phyloP scores from a whole-genome alignment of 2,888 invertebrate species.

The Athrips mouffetella region DNA sequence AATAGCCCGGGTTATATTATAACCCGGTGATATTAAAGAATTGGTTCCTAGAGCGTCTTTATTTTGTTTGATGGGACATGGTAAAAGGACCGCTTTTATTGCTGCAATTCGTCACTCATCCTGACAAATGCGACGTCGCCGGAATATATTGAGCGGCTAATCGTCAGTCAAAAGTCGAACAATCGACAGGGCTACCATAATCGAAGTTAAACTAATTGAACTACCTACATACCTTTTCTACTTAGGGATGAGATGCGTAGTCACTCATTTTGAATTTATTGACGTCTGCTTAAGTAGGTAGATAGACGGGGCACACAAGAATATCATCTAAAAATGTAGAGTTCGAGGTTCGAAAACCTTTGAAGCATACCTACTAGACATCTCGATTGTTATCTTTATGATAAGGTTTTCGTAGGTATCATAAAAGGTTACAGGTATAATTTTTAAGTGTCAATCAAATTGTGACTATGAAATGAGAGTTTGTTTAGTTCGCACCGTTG shows the following conservation, averaged over 20 bases:
- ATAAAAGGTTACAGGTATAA: not conserved
- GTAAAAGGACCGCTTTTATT: not conserved
- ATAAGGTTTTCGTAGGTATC: no score
- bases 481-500: not conserved
- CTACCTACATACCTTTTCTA: not conserved
- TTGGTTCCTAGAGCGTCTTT: no score
- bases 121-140: not conserved
- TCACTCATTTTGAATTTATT: not conserved
- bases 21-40: no score
- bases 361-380: no score
- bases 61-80: not conserved
- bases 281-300: not conserved
- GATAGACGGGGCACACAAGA: not conserved
- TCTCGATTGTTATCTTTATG: no score
- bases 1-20: no score
- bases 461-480: not conserved
- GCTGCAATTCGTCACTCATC: not conserved
- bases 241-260: not conserved
- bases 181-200: not conserved
- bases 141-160: not conserved
- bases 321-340: not conserved
- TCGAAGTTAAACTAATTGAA: no score
- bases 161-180: not conserved
- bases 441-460: not conserved
- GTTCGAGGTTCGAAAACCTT: slow-evolving; percentile 2